phyloP scores from a whole-genome alignment of 2,888 invertebrate species.

The Phymatocera aterrima region DNA sequence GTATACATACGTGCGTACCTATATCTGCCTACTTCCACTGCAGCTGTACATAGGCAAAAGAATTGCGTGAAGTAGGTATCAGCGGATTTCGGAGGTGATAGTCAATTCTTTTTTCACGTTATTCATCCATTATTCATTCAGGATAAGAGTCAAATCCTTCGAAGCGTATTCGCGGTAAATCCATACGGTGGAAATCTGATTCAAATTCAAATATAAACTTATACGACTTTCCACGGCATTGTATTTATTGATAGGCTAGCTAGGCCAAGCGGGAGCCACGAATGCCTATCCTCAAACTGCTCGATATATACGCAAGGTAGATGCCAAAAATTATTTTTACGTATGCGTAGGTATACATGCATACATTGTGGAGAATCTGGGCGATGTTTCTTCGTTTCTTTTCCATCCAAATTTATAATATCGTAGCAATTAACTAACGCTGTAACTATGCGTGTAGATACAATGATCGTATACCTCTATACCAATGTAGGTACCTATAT shows the following conservation, averaged over 20 bases:
- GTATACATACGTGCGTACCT: no score
- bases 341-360: no score
- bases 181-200: slow-evolving; percentile 60
- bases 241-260: slow-evolving; percentile 60
- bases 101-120: slow-evolving; percentile 55
- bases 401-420: no score
- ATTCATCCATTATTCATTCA: slow-evolving; percentile 67
- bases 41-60: no score
- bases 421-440: no score
- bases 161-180: slow-evolving; percentile 60
- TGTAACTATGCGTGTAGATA: no score
- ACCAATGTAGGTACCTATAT: no score
- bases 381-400: no score
- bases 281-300: background rate
- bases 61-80: background rate
- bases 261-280: background rate
- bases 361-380: no score
- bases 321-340: no score
- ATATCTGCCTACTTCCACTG: no score
- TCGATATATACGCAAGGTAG: background rate
- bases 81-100: slow-evolving; percentile 45
- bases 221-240: slow-evolving; percentile 56
- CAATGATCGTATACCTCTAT: no score
- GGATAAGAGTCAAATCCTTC: slow-evolving; percentile 60
- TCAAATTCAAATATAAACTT: slow-evolving; percentile 68